phyloP scores from a whole-genome alignment of 2,797 vertebrate species.

The Siniperca scherzeri region DNA sequence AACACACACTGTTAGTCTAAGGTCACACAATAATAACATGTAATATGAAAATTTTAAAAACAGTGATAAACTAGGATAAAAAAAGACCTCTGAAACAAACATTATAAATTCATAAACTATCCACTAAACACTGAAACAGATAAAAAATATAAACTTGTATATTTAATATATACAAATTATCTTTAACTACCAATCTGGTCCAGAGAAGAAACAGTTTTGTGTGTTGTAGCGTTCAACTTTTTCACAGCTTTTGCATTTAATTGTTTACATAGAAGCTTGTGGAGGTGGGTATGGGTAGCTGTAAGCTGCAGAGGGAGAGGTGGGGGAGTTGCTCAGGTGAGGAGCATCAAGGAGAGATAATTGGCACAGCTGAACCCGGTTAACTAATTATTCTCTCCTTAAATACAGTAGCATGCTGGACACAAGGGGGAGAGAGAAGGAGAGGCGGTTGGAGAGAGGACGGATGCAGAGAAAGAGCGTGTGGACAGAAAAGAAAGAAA shows the following conservation, averaged over 20 bases:
- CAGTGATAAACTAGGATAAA: background rate
- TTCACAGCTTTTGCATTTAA: background rate
- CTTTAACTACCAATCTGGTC: background rate
- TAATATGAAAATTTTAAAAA: background rate
- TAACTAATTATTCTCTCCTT: too few relatives aligned
- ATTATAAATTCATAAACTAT: background rate
- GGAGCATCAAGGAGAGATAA: too few relatives aligned
- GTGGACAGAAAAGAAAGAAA: too few relatives aligned
- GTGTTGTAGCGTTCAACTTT: background rate
- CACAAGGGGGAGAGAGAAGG: too few relatives aligned
- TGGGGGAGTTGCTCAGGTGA: too few relatives aligned
- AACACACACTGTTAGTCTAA: constrained; percentile 36
- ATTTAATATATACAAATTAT: background rate
- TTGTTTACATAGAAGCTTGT: background rate
- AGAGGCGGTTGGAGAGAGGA: too few relatives aligned
- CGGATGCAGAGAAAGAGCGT: too few relatives aligned
- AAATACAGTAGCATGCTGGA: too few relatives aligned
- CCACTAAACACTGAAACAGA: background rate
- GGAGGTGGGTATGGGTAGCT: too few relatives aligned
- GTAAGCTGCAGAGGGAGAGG: too few relatives aligned
- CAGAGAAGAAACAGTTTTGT: background rate
- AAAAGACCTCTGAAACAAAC: background rate
- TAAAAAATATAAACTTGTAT: background rate
- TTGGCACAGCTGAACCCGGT: too few relatives aligned
- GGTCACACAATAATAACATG: constrained; percentile 10